Evolutionary conservation across 1,140 invertebrate genomes (phyloP).

Genomic region (Bombus haemorrhoidalis): DNA sequence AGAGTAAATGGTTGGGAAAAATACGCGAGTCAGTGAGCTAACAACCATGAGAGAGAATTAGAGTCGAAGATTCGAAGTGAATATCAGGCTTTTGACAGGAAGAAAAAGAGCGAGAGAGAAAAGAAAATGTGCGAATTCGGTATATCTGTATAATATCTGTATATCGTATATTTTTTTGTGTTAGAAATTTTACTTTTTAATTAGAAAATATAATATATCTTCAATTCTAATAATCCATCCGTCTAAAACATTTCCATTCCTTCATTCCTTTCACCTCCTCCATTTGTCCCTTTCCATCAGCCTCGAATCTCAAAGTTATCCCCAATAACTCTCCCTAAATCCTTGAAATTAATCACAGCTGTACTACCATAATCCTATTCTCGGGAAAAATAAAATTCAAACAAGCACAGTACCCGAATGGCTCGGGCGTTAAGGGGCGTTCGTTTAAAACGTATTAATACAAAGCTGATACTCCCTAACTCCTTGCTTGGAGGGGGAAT

Average conservation of each 20-base stretch:
- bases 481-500: background rate
- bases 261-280: too few relatives aligned
- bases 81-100: background rate
- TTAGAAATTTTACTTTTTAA: too few relatives aligned
- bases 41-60: background rate
- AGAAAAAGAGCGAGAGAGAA: too few relatives aligned
- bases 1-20: background rate
- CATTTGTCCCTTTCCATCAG: too few relatives aligned
- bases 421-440: background rate
- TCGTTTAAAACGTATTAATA: slow-evolving; percentile 27
- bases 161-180: too few relatives aligned
- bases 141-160: too few relatives aligned
- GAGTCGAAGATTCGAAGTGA: background rate
- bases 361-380: background rate
- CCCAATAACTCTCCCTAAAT: background rate
- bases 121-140: too few relatives aligned
- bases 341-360: background rate
- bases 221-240: background rate
- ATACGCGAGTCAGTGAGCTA: background rate
- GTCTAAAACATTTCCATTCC: background rate
- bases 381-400: background rate
- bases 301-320: background rate
- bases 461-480: slow-evolving; percentile 24
- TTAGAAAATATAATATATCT: background rate
- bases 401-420: background rate